phyloP scores from a whole-genome alignment of 2,888 invertebrate genomes.

The Ornithoptera alexandrae region DNA sequence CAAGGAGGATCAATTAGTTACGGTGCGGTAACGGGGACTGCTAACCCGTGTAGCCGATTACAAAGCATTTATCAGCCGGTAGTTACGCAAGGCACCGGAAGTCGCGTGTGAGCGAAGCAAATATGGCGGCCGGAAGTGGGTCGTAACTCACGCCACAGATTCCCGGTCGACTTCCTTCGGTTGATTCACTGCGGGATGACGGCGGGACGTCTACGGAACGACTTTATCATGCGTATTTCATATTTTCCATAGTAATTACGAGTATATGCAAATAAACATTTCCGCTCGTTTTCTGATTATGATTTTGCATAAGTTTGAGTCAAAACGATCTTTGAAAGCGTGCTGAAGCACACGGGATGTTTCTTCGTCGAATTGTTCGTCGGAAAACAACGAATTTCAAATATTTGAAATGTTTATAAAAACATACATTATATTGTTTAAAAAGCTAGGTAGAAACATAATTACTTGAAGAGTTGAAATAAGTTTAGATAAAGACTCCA shows the following conservation, averaged over 20 bases:
- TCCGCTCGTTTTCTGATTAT: too few species aligned
- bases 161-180: slow-evolving; percentile 60
- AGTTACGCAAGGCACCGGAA: slow-evolving; percentile 38
- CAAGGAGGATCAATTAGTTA: slow-evolving; percentile 1
- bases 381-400: too few species aligned
- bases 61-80: slow-evolving; percentile 36
- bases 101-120: slow-evolving; percentile 65
- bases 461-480: too few species aligned
- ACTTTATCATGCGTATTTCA: slow-evolving; percentile 3
- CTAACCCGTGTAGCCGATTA: slow-evolving; percentile 31
- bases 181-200: slow-evolving; percentile 47
- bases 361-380: too few species aligned
- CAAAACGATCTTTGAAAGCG: too few species aligned
- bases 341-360: too few species aligned
- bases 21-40: background rate
- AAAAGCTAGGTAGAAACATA: too few species aligned
- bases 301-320: too few species aligned
- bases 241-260: background rate
- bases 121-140: slow-evolving; percentile 72
- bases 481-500: too few species aligned
- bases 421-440: too few species aligned
- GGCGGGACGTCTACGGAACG: slow-evolving; percentile 34
- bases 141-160: slow-evolving; percentile 74
- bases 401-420: too few species aligned
- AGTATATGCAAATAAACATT: background rate